Evolutionary conservation across 2,797 vertebrate genomes (phyloP), one percentile per base, ranked within the genome.

Genomic region (Crax fasciolata): DNA sequence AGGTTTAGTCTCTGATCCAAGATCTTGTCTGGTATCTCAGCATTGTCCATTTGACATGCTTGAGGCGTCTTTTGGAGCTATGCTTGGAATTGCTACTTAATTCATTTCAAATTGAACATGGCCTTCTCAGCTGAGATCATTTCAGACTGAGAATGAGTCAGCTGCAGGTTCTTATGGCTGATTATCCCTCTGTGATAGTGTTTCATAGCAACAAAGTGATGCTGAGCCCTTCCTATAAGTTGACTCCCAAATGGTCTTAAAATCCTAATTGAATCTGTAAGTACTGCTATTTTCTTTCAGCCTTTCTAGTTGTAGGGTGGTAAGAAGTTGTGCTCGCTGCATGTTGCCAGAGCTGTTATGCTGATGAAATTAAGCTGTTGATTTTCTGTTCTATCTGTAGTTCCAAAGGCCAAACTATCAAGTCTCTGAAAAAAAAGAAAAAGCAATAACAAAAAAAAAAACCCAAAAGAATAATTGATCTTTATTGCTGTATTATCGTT

Each of bases 181-280:
- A 76, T 94, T 84, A 84, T 93, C 87, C 67, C 55, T 82, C 2
- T 84, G 78, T 91, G 81, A 73, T 90, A 85, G 38, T 46, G 75
- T 93, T 63, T 87, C 92, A 61, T 84, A 89, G 89, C 78, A 94
- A 84, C 88, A 39, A 87, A 87, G 81, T 44, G 87, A 70, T 89
- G 63, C 86, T 89, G 55, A 94, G 44, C 38, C 28, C 48, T 87
- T 89, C 38, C 59, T 89, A 55, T 57, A 79, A 77, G 74, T 82
- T 92, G 66, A 23, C 61, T 79, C 82, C 44, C 59, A 66, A 89
- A 82, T 66, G 59, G 55, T 87, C 75, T 84, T 81, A 65, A 80
- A 88, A 75, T 72, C 94, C 49, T 68, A 84, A 84, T 41, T 71
- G 28, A 75, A 78, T 88, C 73, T 80, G 30, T 88, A 77, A 91